Percentiles rank a stretch among this genome's conserved stretches.
Conservation (phyloP, 1,140 invertebrate species). For the Rhynchophorus ferrugineus region DNA sequence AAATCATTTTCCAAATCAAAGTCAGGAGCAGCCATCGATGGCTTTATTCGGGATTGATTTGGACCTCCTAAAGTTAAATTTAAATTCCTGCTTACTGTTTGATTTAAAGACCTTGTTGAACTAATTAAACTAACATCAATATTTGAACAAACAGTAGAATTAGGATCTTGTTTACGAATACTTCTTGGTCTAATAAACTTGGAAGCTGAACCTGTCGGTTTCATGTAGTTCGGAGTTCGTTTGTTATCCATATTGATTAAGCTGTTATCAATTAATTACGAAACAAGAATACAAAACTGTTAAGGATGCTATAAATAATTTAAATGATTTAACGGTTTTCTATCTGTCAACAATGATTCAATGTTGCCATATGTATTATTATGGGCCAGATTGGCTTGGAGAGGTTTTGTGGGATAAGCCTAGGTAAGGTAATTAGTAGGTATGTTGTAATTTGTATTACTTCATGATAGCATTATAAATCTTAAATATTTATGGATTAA, state of each 20-base stretch:
- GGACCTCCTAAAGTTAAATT: neutral
- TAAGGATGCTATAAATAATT: too few relatives aligned
- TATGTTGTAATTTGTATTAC: too few relatives aligned
- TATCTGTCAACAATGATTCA: too few relatives aligned
- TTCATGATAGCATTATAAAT: too few relatives aligned
- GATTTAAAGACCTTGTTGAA: neutral
- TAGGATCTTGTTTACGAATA: conserved; percentile 2
- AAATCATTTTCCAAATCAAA: conserved; percentile 15
- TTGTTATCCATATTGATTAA: neutral
- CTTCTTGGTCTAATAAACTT: conserved; percentile 6
- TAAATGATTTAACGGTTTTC: too few relatives aligned
- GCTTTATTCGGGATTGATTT: conserved; percentile 5
- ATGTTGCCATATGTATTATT: too few relatives aligned
- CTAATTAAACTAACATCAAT: neutral
- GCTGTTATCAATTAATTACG: neutral
- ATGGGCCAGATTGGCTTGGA: too few relatives aligned
- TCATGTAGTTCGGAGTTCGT: conserved; percentile 1
- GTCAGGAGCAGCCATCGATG: neutral
- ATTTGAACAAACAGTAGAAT: conserved; percentile 1
- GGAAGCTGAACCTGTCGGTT: conserved; percentile 1
- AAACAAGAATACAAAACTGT: too few relatives aligned
- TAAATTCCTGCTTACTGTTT: conserved; percentile 2
- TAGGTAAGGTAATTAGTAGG: too few relatives aligned
- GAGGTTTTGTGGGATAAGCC: too few relatives aligned
- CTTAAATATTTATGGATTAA: too few relatives aligned